Conservation (phyloP, 2,113 vertebrate genomes). For the Conger conger region DNA sequence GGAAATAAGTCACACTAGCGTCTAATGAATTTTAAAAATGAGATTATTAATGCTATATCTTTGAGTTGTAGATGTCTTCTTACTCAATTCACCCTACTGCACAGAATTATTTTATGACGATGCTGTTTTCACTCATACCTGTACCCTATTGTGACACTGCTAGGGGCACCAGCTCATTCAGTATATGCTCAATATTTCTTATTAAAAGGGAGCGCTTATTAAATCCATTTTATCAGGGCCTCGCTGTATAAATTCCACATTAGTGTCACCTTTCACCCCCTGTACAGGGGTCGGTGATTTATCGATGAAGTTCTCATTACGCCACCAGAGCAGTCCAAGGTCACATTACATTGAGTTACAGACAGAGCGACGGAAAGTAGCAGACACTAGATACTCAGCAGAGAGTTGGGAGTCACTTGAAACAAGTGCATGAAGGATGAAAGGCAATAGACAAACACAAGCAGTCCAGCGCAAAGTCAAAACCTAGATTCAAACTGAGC, state of each 20-base stretch:
- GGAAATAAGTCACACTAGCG: constrained; percentile 27
- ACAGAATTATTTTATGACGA: constrained; percentile 24
- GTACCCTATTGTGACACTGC: constrained; percentile 23
- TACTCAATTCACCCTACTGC: constrained; percentile 4
- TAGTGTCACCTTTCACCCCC: constrained; percentile 39
- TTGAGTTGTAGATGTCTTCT: constrained; percentile 27
- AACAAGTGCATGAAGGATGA: constrained; percentile 17
- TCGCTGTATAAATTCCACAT: constrained; percentile 24
- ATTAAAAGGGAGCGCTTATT: constrained; percentile 44
- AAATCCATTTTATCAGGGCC: constrained; percentile 33
- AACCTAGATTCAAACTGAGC: background rate
- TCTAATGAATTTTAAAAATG: constrained; percentile 17
- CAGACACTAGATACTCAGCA: constrained; percentile 19
- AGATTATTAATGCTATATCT: constrained; percentile 25
- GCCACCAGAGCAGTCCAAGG: constrained; percentile 8
- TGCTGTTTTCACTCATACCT: constrained; percentile 23
- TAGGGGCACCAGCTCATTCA: background rate
- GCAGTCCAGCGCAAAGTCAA: background rate
- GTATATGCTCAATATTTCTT: background rate
- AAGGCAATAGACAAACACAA: background rate
- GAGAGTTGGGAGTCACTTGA: constrained; percentile 27
- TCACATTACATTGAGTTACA: background rate
- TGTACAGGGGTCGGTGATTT: constrained; percentile 28
- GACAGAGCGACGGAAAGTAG: constrained; percentile 6
- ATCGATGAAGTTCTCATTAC: constrained; percentile 31